Evolutionary conservation across 2,888 invertebrate species (phyloP).

Genomic region (Harpalus rufipes): DNA sequence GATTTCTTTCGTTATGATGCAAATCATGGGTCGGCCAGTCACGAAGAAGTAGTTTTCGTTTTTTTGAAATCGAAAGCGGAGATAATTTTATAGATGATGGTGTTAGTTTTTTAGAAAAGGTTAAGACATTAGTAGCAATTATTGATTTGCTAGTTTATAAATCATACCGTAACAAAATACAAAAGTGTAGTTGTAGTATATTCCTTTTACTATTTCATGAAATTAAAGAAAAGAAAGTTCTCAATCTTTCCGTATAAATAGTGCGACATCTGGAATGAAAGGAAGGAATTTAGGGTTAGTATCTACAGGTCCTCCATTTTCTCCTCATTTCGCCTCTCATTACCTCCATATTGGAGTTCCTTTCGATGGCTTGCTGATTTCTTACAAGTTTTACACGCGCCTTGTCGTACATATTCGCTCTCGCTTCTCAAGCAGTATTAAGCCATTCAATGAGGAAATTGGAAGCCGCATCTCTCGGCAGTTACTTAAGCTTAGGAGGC

Average conservation of each 20-base stretch:
- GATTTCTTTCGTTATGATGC: constrained; percentile 5
- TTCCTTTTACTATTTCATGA: too few species aligned
- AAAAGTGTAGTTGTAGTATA: too few species aligned
- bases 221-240: too few species aligned
- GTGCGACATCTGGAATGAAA: too few species aligned
- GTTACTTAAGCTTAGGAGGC: constrained; percentile 70
- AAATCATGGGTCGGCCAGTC: neutral
- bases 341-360: constrained; percentile 24
- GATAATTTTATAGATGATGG: neutral
- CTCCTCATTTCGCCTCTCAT: constrained; percentile 5
- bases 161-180: too few species aligned
- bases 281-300: neutral
- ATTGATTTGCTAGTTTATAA: too few species aligned
- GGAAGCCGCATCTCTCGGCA: constrained; percentile 69
- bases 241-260: too few species aligned
- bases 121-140: neutral
- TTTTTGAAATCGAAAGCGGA: neutral
- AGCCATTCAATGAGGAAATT: constrained; percentile 71
- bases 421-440: constrained; percentile 67
- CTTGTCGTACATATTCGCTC: constrained; percentile 17
- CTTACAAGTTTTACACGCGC: constrained; percentile 53
- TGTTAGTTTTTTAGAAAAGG: neutral
- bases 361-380: constrained; percentile 5
- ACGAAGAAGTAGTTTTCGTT: neutral
- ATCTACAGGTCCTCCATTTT: constrained; percentile 8